Conservation (phyloP, 2,888 invertebrate genomes). For the Achlya flavicornis region DNA sequence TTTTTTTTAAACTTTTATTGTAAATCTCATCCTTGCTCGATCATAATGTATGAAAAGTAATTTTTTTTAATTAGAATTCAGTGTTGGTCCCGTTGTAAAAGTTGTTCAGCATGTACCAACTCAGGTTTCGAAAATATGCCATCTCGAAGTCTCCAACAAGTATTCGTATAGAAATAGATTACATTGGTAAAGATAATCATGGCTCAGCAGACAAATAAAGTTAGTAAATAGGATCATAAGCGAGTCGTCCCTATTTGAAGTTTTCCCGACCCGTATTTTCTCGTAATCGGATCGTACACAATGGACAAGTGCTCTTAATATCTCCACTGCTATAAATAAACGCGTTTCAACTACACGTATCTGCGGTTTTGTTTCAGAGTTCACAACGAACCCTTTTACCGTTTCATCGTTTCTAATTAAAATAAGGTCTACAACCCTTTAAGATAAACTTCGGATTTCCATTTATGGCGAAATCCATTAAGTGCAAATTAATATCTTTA, state of each 20-base stretch:
- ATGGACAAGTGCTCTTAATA: conserved; percentile 3
- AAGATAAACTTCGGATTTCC: neutral
- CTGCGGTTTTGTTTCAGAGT: conserved; percentile 7
- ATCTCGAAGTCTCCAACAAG: no score
- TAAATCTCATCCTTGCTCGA: no score
- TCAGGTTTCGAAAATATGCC: no score
- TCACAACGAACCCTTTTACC: neutral
- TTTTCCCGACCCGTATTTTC: neutral
- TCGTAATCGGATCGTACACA: neutral
- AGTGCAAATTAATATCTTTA: no score
- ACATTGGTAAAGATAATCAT: no score
- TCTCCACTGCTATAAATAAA: neutral
- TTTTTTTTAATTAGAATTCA: no score
- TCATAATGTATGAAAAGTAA: no score
- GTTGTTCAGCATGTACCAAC: no score
- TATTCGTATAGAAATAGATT: no score
- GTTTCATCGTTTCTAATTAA: neutral
- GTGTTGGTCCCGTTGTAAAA: no score
- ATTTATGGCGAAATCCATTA: neutral
- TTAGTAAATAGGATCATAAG: neutral
- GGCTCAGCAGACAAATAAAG: neutral
- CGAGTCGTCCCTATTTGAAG: neutral
- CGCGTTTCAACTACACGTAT: conserved; percentile 2
- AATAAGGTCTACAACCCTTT: neutral
- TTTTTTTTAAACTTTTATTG: no score